phyloP scores from a whole-genome alignment of 2,888 invertebrate genomes.

The Cephus runcator region DNA sequence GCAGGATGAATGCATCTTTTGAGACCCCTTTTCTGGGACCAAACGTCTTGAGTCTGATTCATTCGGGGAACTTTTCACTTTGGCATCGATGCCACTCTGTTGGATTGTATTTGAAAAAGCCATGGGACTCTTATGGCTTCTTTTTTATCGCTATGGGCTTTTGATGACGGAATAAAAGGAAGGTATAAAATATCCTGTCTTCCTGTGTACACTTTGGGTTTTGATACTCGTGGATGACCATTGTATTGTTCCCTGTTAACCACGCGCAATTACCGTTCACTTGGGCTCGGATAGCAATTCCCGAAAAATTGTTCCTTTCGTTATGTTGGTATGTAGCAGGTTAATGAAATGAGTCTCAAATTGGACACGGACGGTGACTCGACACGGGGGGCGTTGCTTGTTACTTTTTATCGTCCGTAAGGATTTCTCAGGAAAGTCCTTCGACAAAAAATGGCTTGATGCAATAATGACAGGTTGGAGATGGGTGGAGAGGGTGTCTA shows the following conservation, averaged over 20 bases:
- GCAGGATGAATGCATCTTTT: background rate
- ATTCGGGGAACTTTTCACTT: background rate
- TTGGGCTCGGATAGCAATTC: background rate
- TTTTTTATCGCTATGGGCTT: background rate
- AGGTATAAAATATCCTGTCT: background rate
- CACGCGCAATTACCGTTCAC: background rate
- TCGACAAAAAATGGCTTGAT: slow-evolving; percentile 40
- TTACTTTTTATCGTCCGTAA: slow-evolving; percentile 16
- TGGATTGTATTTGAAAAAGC: background rate
- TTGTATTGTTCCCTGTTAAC: background rate
- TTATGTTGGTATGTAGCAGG: background rate
- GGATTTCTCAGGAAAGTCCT: slow-evolving; percentile 27
- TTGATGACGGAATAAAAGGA: background rate
- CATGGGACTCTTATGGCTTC: background rate
- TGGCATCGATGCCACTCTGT: background rate
- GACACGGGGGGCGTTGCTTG: slow-evolving; percentile 9
- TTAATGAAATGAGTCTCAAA: slow-evolving; percentile 6
- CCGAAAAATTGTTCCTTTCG: background rate
- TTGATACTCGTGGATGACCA: background rate
- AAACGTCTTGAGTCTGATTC: background rate
- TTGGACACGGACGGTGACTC: slow-evolving; percentile 6
- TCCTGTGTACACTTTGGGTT: background rate
- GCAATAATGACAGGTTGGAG: slow-evolving; percentile 59
- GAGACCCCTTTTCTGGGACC: background rate
- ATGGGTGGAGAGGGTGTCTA: slow-evolving; percentile 42